A percentile compares a stretch with the other conserved stretches of the same genome.
These are phyloP conservation scores for Blomia tropicalis DNA, from an alignment of 2,888 invertebrate genomes.

Conservation along the genomic window DNA sequence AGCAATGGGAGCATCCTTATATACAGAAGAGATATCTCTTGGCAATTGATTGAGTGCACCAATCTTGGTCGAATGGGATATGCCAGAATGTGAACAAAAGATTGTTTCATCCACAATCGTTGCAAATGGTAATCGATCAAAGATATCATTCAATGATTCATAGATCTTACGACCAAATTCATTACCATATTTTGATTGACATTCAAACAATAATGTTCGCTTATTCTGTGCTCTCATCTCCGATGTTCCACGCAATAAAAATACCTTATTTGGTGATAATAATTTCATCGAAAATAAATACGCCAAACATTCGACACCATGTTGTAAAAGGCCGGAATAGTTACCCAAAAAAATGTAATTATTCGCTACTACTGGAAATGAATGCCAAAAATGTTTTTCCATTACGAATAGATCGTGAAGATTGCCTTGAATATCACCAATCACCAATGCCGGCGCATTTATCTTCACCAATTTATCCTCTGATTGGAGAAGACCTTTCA, in stretches of 20 bases:
- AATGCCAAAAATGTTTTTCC: slow-evolving; percentile 53
- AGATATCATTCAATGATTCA: slow-evolving; percentile 52
- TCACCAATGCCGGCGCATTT: slow-evolving; percentile 43
- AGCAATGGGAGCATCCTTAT: slow-evolving; percentile 1
- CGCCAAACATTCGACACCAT: slow-evolving; percentile 43
- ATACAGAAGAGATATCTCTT: not conserved
- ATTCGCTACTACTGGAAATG: slow-evolving; percentile 49
- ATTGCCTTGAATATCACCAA: slow-evolving; percentile 61
- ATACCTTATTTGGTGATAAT: slow-evolving; percentile 48
- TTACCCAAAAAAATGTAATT: slow-evolving; percentile 55
- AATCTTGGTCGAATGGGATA: not conserved
- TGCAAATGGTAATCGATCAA: slow-evolving; percentile 54
- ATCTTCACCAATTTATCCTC: slow-evolving; percentile 41
- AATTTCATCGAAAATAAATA: slow-evolving; percentile 55
- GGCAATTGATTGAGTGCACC: not conserved
- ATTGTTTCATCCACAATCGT: slow-evolving; percentile 56
- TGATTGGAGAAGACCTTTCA: not conserved
- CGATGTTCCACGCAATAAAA: slow-evolving; percentile 54
- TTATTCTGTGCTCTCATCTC: slow-evolving; percentile 53
- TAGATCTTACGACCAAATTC: slow-evolving; percentile 48
- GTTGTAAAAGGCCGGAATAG: slow-evolving; percentile 55
- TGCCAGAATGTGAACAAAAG: slow-evolving; percentile 45
- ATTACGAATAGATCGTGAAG: slow-evolving; percentile 49
- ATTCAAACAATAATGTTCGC: slow-evolving; percentile 58
- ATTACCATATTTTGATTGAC: slow-evolving; percentile 48